Evolutionary conservation across 2,797 vertebrate genomes (phyloP).

Genomic region (Mycteria americana): DNA sequence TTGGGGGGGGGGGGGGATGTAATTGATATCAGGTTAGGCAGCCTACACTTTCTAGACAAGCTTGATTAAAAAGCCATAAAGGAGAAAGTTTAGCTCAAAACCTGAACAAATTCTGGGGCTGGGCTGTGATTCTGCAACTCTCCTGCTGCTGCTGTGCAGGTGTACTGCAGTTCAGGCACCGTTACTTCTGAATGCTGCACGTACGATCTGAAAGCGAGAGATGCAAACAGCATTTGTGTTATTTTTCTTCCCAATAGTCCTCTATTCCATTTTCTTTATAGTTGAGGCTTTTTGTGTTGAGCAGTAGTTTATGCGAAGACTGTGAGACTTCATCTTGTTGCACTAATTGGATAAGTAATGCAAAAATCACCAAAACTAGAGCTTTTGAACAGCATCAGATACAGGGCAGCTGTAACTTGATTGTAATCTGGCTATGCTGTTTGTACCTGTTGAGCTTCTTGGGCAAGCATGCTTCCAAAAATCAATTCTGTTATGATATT

Average conservation of each 20-base stretch:
- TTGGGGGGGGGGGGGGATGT: rapidly evolving
- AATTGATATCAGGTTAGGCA: neutral
- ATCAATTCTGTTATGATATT: neutral
- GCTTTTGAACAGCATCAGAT: neutral
- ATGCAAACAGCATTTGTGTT: neutral
- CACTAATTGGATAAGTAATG: neutral
- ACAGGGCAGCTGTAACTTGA: neutral
- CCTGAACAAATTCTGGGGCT: neutral
- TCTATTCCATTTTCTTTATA: neutral
- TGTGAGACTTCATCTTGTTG: neutral
- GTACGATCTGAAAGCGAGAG: neutral
- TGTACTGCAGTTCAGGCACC: neutral
- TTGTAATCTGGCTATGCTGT: neutral
- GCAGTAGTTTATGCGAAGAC: neutral
- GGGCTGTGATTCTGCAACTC: neutral
- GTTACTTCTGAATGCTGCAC: rapidly evolving
- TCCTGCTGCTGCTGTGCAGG: neutral
- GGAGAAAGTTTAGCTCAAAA: neutral
- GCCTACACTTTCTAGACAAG: neutral
- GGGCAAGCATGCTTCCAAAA: neutral
- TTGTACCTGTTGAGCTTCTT: neutral
- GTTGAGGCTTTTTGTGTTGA: neutral
- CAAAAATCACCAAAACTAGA: neutral
- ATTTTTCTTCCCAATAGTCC: neutral
- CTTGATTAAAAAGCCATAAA: neutral